phyloP scores from a whole-genome alignment of 1,140 invertebrate genomes.

The Zaprionus taronus region DNA sequence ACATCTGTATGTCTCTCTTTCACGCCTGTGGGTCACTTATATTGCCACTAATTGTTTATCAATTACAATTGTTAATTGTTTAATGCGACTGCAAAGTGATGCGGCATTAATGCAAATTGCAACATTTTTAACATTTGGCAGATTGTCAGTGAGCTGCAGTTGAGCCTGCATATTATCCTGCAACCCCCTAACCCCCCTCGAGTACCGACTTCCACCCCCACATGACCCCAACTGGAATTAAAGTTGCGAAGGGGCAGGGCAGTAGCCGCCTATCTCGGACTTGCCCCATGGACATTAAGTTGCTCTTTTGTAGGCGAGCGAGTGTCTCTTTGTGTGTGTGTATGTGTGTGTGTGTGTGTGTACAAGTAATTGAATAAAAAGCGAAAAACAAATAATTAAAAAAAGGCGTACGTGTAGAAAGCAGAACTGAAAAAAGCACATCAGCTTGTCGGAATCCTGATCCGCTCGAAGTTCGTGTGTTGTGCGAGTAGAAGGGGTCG shows the following conservation, averaged over 20 bases:
- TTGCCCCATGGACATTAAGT: conserved; percentile 26
- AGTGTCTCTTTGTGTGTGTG: background rate
- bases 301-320: conserved; percentile 18
- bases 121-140: conserved; percentile 43
- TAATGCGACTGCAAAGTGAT: conserved; percentile 69
- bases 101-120: conserved; percentile 47
- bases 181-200: background rate
- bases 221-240: background rate
- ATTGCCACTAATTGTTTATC: conserved; percentile 75
- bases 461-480: background rate
- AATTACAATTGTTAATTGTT: conserved; percentile 79
- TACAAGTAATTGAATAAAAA: conserved; percentile 78
- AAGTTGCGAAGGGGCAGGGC: background rate
- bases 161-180: background rate
- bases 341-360: conserved; percentile 38
- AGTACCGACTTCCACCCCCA: background rate
- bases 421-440: conserved; percentile 28
- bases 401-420: conserved; percentile 45
- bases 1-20: background rate
- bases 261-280: background rate
- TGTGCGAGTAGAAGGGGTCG: background rate
- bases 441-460: conserved; percentile 20
- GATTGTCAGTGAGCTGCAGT: background rate
- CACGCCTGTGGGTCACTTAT: conserved; percentile 33
- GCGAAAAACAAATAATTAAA: conserved; percentile 42